Conservation (phyloP, 2,113 vertebrate genomes). For the Lophotis ruficrista region DNA sequence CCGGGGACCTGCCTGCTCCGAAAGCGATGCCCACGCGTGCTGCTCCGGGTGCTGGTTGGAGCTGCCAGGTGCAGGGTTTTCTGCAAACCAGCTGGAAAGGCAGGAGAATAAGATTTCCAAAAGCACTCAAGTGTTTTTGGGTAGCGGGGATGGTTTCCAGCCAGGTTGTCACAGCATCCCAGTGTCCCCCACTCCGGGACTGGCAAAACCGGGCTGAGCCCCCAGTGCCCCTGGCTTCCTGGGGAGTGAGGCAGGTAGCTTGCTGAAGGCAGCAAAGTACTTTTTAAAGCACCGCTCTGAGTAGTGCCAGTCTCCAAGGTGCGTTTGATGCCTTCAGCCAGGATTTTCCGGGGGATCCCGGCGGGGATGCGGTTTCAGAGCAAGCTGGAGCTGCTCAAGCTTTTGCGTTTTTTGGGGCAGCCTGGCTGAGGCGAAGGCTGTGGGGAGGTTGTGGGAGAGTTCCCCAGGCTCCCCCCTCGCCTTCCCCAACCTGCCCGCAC, state of each 20-base stretch:
- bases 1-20: not conserved
- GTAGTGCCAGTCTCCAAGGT: not conserved
- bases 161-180: not conserved
- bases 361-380: accelerated
- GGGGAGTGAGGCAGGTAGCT: not conserved
- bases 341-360: not conserved
- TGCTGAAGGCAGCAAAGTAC: not conserved
- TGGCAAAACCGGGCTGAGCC: not conserved
- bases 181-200: not conserved
- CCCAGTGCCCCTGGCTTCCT: not conserved
- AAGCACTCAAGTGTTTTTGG: not conserved
- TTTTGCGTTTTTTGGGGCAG: not conserved
- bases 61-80: not conserved
- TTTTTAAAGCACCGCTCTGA: not conserved
- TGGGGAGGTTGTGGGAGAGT: accelerated
- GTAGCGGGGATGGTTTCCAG: not conserved
- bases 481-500: not conserved
- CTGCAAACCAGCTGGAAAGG: not conserved
- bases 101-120: not conserved
- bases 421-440: not conserved
- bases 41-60: not conserved
- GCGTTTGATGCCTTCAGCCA: accelerated
- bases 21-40: accelerated
- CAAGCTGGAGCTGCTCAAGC: not conserved
- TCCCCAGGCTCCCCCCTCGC: not conserved